Evolutionary conservation across 2,888 invertebrate genomes (phyloP), one percentile per base, ranked within the genome.

Genomic region (Polyploca ridens): DNA sequence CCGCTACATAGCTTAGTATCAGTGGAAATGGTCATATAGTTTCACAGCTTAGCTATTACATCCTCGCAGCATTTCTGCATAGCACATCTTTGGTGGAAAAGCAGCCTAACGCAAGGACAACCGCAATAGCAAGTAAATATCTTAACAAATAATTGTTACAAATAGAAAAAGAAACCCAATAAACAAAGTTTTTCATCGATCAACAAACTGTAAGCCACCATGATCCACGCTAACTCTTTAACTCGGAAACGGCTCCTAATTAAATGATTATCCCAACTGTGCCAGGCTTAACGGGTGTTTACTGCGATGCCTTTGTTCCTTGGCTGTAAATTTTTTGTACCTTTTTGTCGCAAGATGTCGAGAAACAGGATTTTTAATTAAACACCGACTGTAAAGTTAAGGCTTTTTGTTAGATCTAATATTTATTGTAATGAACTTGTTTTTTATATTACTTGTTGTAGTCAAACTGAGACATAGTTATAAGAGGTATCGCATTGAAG

Each of bases 261-360:
- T 88, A 88, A 89, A 87, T 87, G 88, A 89, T 88, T 85, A 86
- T 83, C 78, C 79, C 63, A 10, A 68, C 77, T 74, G 76, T 76
- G 71, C 77, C 67, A 68, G 76, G 84, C 79, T 86, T 85, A 82
- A 72, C 69, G 64, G 68, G 54, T 54, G 54, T 54, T 54, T 54
- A 54, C 54, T 54, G 54, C 54, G 33, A 14, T 46, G 57, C 60
- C 38, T 58, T 44, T 64, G 57, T 66, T 57, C 46, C 27, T 49
- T 62, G 60, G 58, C 62, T 67, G 62, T 67, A 67, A 58, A 59
- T 58, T 66, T n/a, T 63, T 54, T 41, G 41, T 41, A 13, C 41
- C 41, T 41, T 41, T 41, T 54, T 54, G 54, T 54, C 16, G 54
- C 54, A 54, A 19, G 54, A 54, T 54, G 54, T 54, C 54, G 54